Conservation (phyloP, 1,140 invertebrate genomes). For the Lepidurus apus region DNA sequence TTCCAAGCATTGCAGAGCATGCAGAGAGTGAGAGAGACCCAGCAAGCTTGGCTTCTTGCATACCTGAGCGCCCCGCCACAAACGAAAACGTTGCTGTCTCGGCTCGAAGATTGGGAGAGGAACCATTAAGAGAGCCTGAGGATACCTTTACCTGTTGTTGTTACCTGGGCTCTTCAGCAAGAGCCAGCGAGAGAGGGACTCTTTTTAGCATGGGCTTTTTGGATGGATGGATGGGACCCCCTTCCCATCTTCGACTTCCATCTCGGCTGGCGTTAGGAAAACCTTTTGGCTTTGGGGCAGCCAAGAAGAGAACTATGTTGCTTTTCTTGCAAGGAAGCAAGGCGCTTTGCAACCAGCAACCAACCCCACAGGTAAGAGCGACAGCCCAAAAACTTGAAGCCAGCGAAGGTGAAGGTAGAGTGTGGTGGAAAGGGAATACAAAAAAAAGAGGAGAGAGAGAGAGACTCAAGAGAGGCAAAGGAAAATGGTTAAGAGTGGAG, state of each 20-base stretch:
- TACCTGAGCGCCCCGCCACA: constrained; percentile 11
- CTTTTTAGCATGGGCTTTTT: no score
- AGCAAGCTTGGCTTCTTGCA: not conserved
- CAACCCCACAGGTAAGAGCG: no score
- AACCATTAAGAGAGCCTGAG: constrained; percentile 21
- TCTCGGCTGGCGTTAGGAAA: not conserved
- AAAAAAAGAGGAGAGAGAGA: not conserved
- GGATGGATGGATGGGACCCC: constrained; percentile 5
- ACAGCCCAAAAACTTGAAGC: no score
- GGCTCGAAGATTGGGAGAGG: constrained; percentile 7
- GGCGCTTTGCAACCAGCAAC: no score
- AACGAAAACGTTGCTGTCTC: not conserved
- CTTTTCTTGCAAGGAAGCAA: not conserved
- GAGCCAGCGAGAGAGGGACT: no score
- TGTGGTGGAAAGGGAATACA: not conserved
- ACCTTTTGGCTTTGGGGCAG: not conserved
- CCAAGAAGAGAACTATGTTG: not conserved
- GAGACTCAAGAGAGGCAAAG: not conserved
- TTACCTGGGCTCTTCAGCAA: not conserved
- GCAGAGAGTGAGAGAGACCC: constrained; percentile 4
- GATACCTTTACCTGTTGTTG: constrained; percentile 15
- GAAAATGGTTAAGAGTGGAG: not conserved
- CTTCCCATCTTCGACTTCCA: constrained; percentile 13
- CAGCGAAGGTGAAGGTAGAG: not conserved
- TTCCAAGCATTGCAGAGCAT: constrained; percentile 4